These are phyloP conservation scores for Volucella zonaria DNA, from an alignment of 2,888 invertebrate genomes.

Conservation along the genomic window DNA sequence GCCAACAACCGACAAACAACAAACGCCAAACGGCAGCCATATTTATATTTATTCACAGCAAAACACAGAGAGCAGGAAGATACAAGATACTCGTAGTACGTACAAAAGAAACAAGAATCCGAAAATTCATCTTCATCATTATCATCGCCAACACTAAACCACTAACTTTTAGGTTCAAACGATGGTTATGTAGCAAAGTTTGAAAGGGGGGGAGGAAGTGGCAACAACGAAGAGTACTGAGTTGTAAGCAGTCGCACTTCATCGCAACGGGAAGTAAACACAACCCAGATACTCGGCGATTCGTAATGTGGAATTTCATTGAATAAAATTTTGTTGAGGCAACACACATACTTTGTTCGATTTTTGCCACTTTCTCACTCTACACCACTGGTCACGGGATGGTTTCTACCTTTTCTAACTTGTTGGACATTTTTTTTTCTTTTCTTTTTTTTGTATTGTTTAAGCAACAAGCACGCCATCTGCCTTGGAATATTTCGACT, in stretches of 20 bases:
- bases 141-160: too few relatives aligned
- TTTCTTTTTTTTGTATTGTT: neutral
- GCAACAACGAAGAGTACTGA: neutral
- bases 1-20: slow-evolving; percentile 11
- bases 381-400: slow-evolving; percentile 13
- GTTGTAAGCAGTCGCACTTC: slow-evolving; percentile 53
- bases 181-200: neutral
- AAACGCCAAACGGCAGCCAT: slow-evolving; percentile 56
- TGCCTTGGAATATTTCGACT: slow-evolving; percentile 70
- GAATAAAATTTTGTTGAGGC: slow-evolving; percentile 70
- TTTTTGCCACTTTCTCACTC: slow-evolving; percentile 40
- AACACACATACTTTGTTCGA: slow-evolving; percentile 52
- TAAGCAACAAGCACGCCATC: slow-evolving; percentile 58
- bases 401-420: slow-evolving; percentile 49
- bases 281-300: slow-evolving; percentile 55
- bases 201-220: too few relatives aligned
- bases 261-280: slow-evolving; percentile 70
- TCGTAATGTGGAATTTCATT: slow-evolving; percentile 69
- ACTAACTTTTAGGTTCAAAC: slow-evolving; percentile 26
- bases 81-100: slow-evolving; percentile 1
- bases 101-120: slow-evolving; percentile 27
- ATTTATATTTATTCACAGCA: slow-evolving; percentile 62
- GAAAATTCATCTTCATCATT: slow-evolving; percentile 33
- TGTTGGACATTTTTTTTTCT: slow-evolving; percentile 10
- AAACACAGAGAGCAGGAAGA: slow-evolving; percentile 17